These are phyloP conservation scores for Theodoxus fluviatilis DNA, from an alignment of 2,888 invertebrate species.

Conservation along the genomic window DNA sequence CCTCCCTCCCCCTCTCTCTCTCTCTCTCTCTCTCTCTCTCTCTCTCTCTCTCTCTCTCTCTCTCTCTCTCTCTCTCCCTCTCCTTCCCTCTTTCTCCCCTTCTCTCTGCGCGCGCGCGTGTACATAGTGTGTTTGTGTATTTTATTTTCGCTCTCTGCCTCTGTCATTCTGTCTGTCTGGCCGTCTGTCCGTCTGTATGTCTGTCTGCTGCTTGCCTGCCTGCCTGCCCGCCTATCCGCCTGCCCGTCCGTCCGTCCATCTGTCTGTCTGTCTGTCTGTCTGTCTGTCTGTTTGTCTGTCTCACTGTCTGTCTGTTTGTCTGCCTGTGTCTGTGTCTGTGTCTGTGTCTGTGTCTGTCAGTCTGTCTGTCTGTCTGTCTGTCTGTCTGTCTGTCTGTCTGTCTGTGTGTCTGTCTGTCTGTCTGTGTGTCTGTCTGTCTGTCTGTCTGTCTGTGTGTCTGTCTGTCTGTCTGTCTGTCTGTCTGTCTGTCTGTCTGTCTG, in stretches of 20 bases:
- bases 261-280: background rate
- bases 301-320: background rate
- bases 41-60: constrained; percentile 1
- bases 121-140: too few relatives aligned
- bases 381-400: background rate
- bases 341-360: background rate
- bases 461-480: background rate
- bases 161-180: constrained; percentile 3
- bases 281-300: background rate
- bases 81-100: background rate
- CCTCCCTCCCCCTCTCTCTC: too few relatives aligned
- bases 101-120: too few relatives aligned
- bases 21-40: constrained; percentile 1
- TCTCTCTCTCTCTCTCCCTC: background rate
- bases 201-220: too few relatives aligned
- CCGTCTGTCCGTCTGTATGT: background rate
- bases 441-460: constrained; percentile 9
- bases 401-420: background rate
- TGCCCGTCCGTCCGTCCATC: background rate
- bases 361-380: background rate
- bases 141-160: background rate
- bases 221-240: background rate
- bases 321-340: background rate
- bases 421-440: background rate
- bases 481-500: constrained; percentile 4